Evolutionary conservation across 2,888 invertebrate genomes (phyloP), one percentile per base, ranked within the genome.

Genomic region (Tenthredo amoena): DNA sequence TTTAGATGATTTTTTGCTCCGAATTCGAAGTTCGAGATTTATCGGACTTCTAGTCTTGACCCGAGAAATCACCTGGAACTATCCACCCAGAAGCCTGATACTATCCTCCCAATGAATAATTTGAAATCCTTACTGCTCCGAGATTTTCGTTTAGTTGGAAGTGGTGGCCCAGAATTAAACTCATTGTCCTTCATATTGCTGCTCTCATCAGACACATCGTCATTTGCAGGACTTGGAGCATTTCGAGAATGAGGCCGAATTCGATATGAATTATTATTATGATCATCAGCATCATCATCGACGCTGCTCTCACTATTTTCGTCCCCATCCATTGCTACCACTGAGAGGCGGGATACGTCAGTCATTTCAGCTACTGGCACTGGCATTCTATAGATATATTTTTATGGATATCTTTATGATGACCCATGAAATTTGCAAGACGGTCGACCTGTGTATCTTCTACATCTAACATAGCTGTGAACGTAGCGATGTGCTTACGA

Each of bases 401-500:
- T 26, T 47, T 76, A 15, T 76, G 76, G 31, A 76, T 47, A 26
- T 76, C 76, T 76, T 50, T 47, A 47, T 76, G 76, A 50, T 76
- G 76, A 15, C 76, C 76, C 76, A 76, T 76, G 76, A 76, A 76
- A 47, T 76, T 76, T 15, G 76, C 76, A 50, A 76, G 76, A 26
- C 76, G 76, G 0, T 76, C 76, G 26, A 76, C 47, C 50, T 76
- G 50, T 43, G 47, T 76, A 76, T 76, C 76, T 15, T 76, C 15
- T 15, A 50, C 31, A 47, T 76, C 76, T 12, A 47, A 50, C 76
- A 47, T 50, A 26, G 47, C 76, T 43, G 76, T 76, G 15, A 76
- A 76, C 12, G 76, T 76, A 26, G 76, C 76, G 2, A 47, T 47
- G 26, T 76, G 76, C 40, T 76, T 76, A 15, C 76, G 76, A 76